These are phyloP conservation scores for Dasyprocta punctata DNA, from an alignment of 2,113 vertebrate species.

Conservation along the genomic window DNA sequence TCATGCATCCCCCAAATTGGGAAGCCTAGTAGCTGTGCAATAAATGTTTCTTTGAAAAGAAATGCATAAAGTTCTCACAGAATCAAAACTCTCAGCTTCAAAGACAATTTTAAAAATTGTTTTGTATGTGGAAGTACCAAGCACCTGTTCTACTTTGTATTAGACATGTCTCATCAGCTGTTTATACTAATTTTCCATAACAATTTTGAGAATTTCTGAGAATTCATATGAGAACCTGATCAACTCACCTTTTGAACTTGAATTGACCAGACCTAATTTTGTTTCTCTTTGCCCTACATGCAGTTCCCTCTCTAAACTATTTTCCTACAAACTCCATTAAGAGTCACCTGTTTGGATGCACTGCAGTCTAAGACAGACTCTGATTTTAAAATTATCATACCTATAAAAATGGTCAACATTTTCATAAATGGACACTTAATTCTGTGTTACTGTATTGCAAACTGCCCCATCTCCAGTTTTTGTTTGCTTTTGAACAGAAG, in stretches of 20 bases:
- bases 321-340: not conserved
- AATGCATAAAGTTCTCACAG: constrained; percentile 45
- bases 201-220: constrained; percentile 66
- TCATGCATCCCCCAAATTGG: not conserved
- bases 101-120: constrained; percentile 39
- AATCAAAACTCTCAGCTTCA: not conserved
- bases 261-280: constrained; percentile 45
- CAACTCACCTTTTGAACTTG: constrained; percentile 59
- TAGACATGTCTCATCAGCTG: constrained; percentile 24
- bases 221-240: constrained; percentile 58
- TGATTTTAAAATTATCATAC: constrained; percentile 8
- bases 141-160: constrained; percentile 61
- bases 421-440: constrained; percentile 9
- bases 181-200: constrained; percentile 52
- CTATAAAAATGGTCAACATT: not conserved
- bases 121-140: constrained; percentile 48
- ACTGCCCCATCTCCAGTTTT: constrained; percentile 38
- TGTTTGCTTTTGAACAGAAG: constrained; percentile 73
- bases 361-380: not conserved
- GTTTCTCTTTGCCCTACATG: not conserved
- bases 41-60: not conserved
- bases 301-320: not conserved
- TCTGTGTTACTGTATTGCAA: constrained; percentile 14
- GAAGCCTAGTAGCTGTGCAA: not conserved
- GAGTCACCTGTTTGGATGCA: not conserved